Base-by-base conservation (phyloP, 2,797 vertebrate species). In the Craterocephalus amniculus region DNA sequence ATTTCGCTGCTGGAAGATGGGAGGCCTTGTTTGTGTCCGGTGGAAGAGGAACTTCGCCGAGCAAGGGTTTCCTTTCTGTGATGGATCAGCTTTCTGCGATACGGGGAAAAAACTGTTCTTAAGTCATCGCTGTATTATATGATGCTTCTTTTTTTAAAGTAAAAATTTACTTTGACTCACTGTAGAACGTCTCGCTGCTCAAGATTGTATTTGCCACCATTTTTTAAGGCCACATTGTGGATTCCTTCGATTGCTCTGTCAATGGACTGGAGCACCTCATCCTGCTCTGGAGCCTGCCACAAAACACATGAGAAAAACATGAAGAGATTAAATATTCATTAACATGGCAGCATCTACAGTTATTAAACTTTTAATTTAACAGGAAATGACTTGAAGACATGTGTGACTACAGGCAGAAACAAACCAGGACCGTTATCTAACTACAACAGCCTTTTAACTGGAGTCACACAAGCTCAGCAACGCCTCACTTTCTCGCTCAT, bases 161-260 rank as follows among this genome's bases (percentile, higher is more conserved):
- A 31, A 4, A 9, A 10, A 55, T 52, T 40, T n/a, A 22, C 63
- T 96, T 18, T 52, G 35, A 63, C 71, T 97, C 88, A 99, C 98
- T 99, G 98, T 9, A 99, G 94, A 61, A 99, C 95, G 55, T 99
- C 97, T 14, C 98, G 95, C 91, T 99, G 98, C 68, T 99, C 97
- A 87, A 99, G 92, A 87, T 99, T 99, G 92, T 99, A 99, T 93
- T 98, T 99, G 43, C 98, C 98, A 18, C 95, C 96, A 0, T 97
- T 97, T 66, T 96, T 96, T 95, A 98, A 96, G 81, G 98, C 98
- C 0, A 96, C 95, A 1, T 99, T 99, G 89, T 99, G 98, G 83
- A 99, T 96, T 24, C 96, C 96, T 87, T 99, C 98, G 0, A 99
- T 99, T 4, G 98, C 98, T 69, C 96, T 92, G 90, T 99, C 98